Conservation (phyloP, 2,797 vertebrate species). For the Clarias laeviceps region DNA sequence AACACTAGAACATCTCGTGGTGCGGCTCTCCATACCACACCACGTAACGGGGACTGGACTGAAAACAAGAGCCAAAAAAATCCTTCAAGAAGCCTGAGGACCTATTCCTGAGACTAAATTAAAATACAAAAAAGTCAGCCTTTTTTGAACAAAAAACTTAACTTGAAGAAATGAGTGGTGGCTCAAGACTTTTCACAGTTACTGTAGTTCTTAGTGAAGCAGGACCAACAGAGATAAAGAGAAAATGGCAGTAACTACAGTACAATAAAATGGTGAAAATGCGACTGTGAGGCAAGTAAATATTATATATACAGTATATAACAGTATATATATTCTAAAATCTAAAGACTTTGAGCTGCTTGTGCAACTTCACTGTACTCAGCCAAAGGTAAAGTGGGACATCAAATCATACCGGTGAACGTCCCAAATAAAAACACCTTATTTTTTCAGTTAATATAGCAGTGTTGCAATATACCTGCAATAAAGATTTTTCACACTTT, state of each 20-base stretch:
- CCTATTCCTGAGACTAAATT: too few species aligned
- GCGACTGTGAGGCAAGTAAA: too few species aligned
- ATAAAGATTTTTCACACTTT: not conserved
- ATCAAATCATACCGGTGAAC: not conserved
- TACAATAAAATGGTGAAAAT: not conserved
- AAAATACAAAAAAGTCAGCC: too few species aligned
- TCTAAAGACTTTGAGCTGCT: not conserved
- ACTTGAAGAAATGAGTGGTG: too few species aligned
- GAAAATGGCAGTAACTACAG: not conserved
- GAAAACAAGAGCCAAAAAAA: too few species aligned
- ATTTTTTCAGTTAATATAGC: not conserved
- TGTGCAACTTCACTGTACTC: not conserved
- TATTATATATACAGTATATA: too few species aligned
- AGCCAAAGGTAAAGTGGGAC: not conserved
- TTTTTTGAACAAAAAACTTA: too few species aligned
- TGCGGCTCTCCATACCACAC: too few species aligned
- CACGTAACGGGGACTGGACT: too few species aligned
- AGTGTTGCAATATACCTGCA: not conserved
- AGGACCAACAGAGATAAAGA: not conserved
- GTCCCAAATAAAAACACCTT: not conserved
- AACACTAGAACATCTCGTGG: too few species aligned
- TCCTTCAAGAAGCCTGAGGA: too few species aligned
- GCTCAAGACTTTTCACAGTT: too few species aligned
- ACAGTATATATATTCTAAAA: not conserved
- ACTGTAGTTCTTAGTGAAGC: not conserved